A percentile compares a stretch with the other conserved stretches of the same genome.
These are phyloP conservation scores for Mimachlamys varia DNA, from an alignment of 2,888 invertebrate species.

Conservation along the genomic window DNA sequence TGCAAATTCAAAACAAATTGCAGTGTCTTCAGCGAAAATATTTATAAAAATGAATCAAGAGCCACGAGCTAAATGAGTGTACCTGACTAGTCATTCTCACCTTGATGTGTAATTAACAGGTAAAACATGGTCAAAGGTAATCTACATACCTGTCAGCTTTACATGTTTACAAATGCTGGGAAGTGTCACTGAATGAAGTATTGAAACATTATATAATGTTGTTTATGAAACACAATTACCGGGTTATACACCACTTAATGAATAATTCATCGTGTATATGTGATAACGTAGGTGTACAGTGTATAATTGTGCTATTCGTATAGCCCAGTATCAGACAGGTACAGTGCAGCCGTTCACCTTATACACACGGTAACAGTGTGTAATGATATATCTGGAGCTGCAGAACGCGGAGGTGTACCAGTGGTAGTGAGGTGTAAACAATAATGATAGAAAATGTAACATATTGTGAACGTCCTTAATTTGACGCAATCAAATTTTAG, in stretches of 20 bases:
- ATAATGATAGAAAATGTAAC: no score
- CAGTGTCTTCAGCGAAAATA: background rate
- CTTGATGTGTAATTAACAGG: background rate
- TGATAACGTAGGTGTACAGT: background rate
- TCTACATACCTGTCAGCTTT: background rate
- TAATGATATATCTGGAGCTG: no score
- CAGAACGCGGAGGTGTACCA: no score
- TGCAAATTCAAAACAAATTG: background rate
- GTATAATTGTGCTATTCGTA: background rate
- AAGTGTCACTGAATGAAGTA: background rate
- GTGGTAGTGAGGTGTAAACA: no score
- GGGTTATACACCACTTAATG: background rate
- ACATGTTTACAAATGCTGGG: background rate
- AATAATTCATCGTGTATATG: background rate
- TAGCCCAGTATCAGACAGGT: background rate
- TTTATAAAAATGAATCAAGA: background rate
- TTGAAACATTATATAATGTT: background rate
- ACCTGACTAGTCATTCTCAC: background rate
- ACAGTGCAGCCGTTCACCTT: no score
- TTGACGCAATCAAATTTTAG: no score
- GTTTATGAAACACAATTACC: conserved; percentile 36
- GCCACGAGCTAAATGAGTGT: background rate
- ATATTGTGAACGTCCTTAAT: no score
- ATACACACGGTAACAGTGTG: no score
- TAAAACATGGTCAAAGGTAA: background rate